Percentiles rank a stretch among this genome's conserved stretches.
phyloP scores from a whole-genome alignment of 1,140 invertebrate genomes.

The Nasonia longicornis region DNA sequence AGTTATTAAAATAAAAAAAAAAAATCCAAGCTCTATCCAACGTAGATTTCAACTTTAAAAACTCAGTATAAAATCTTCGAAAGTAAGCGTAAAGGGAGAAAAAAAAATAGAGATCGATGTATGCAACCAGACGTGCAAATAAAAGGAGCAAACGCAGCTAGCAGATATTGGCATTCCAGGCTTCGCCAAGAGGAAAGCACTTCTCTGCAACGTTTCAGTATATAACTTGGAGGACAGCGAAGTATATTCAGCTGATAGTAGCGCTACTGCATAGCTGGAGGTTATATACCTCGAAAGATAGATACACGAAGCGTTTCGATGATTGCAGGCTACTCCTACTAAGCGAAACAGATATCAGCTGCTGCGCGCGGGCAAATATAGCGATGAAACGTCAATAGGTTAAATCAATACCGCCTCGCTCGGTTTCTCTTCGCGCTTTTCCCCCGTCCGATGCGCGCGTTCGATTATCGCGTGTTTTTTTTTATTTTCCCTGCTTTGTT shows the following conservation, averaged over 20 bases:
- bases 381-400: constrained; percentile 13
- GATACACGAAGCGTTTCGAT: constrained; percentile 16
- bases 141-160: not conserved
- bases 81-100: too few relatives aligned
- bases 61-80: too few relatives aligned
- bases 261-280: not conserved
- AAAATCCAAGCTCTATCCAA: too few relatives aligned
- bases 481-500: not conserved
- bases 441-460: not conserved
- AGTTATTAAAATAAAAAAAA: too few relatives aligned
- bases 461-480: not conserved
- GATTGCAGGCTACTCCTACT: constrained; percentile 46
- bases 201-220: not conserved
- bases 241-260: constrained; percentile 17
- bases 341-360: constrained; percentile 33
- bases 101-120: too few relatives aligned
- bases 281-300: constrained; percentile 23
- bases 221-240: constrained; percentile 22
- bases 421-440: not conserved
- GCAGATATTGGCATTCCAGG: not conserved
- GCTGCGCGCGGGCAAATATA: constrained; percentile 2
- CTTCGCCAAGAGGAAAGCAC: not conserved
- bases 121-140: too few relatives aligned
- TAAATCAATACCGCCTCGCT: not conserved
- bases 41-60: too few relatives aligned